phyloP scores from a whole-genome alignment of 2,113 vertebrate genomes.

The Salvelinus alpinus region DNA sequence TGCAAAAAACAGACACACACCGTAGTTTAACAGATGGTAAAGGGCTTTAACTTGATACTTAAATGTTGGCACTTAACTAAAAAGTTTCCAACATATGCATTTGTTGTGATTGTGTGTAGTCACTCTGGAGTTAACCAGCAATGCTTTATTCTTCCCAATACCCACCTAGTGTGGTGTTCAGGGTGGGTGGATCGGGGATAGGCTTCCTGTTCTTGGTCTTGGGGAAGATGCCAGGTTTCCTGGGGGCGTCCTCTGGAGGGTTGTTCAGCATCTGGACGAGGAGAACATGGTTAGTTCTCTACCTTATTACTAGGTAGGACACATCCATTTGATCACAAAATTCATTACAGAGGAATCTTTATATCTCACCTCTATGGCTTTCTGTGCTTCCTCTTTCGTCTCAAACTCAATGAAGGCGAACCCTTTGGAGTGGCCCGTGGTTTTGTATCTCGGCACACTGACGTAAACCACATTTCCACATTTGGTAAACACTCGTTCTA shows the following conservation, averaged over 20 bases:
- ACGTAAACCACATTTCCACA: slow-evolving; percentile 93
- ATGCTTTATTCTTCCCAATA: neutral
- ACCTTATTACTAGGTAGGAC: too few species aligned
- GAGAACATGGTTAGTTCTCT: neutral
- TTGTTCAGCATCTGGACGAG: slow-evolving; percentile 82
- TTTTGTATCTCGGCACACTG: slow-evolving; percentile 89
- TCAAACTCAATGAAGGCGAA: slow-evolving; percentile 98
- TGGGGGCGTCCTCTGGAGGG: slow-evolving; percentile 91
- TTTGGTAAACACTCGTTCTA: slow-evolving; percentile 90
- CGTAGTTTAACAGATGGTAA: neutral
- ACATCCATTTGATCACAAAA: neutral
- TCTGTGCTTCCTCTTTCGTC: slow-evolving; percentile 86
- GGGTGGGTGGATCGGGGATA: slow-evolving; percentile 67
- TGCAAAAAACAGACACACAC: slow-evolving; percentile 18
- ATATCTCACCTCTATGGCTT: slow-evolving; percentile 88
- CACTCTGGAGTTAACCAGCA: neutral
- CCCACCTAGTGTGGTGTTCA: slow-evolving; percentile 73
- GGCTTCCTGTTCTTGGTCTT: slow-evolving; percentile 85
- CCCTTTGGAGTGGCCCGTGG: slow-evolving; percentile 84
- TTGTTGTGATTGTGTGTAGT: neutral
- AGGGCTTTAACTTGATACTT: too few species aligned
- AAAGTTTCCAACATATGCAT: too few species aligned
- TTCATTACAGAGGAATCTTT: neutral
- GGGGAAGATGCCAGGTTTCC: slow-evolving; percentile 92
- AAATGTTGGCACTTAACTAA: too few species aligned